Evolutionary conservation across 2,797 vertebrate genomes (phyloP).

Genomic region (Lophotriccus pileatus): DNA sequence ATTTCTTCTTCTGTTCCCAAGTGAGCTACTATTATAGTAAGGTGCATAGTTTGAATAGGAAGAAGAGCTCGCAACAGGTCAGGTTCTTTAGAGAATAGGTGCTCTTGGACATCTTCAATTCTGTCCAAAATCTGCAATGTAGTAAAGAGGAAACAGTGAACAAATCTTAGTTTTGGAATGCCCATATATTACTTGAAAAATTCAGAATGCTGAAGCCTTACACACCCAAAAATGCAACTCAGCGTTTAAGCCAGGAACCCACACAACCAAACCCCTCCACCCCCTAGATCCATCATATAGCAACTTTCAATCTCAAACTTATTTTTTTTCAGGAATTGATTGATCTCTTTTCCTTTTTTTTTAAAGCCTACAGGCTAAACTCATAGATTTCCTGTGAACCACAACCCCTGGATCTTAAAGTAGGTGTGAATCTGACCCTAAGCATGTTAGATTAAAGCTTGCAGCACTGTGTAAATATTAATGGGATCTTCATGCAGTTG

Average conservation of each 20-base stretch:
- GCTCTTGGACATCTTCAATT: constrained; percentile 64
- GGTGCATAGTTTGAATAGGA: constrained; percentile 40
- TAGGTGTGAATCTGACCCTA: neutral
- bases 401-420: neutral
- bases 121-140: constrained; percentile 60
- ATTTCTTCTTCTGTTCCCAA: constrained; percentile 45
- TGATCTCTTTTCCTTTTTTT: constrained; percentile 3
- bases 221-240: neutral
- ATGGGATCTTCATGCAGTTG: constrained; percentile 56
- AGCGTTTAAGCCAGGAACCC: neutral
- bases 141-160: neutral
- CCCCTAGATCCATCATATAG: neutral
- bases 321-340: neutral
- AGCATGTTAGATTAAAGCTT: constrained; percentile 14
- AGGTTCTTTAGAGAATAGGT: constrained; percentile 48
- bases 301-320: neutral
- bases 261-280: neutral
- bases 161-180: neutral
- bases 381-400: neutral
- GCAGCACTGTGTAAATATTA: constrained; percentile 49
- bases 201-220: neutral
- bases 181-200: neutral
- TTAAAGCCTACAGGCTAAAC: neutral
- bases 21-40: constrained; percentile 36
- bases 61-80: constrained; percentile 40